Evolutionary conservation across 2,113 vertebrate genomes (phyloP), one percentile per base, ranked within the genome.

Genomic region (Phainopepla nitens): DNA sequence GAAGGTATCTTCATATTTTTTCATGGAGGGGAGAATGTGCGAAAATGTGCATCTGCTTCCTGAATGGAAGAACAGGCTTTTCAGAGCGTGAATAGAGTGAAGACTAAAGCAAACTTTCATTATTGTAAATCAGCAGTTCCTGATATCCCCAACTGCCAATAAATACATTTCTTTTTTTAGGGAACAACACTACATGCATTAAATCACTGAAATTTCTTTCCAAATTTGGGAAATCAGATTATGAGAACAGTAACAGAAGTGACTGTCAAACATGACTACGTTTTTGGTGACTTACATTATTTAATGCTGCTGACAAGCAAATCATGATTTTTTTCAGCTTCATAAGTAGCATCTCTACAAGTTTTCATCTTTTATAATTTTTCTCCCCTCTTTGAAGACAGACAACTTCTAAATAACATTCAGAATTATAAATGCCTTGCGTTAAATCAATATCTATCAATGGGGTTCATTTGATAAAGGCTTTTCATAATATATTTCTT

Each of bases 391-490:
- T 61, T 53, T 56, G n/a, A 69, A 75, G 50, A 56, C 44, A 47
- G n/a, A 54, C 11, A 31, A 57, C 42, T 39, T 89, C 45, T 91
- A 35, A 92, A 83, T 73, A 87, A 69, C 11, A 50, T 75, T 28
- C 64, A 17, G 50, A 78, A 93, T 83, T 75, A 82, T 29, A 87
- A 91, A 45, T 33, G 36, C 24, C 72, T 91, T 93, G 56, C 72
- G 10, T 87, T 89, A 36, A 96, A 96, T 71, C 77, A 97, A n/a
- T 93, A 88, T 44, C 75, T 78, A 31, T 81, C 82, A 94, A 60
- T 94, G 23, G 11, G n/a, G 17, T 65, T 70, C 14, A 69, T 51
- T 90, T 82, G 54, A 72, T 81, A 92, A 71, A 90, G 87, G 53
- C 57, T 73, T 84, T 93, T 50, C 42, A 81, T 93, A 90, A 76